These are phyloP conservation scores for Heterochromis multidens DNA, from an alignment of 2,113 vertebrate genomes.

Conservation along the genomic window DNA sequence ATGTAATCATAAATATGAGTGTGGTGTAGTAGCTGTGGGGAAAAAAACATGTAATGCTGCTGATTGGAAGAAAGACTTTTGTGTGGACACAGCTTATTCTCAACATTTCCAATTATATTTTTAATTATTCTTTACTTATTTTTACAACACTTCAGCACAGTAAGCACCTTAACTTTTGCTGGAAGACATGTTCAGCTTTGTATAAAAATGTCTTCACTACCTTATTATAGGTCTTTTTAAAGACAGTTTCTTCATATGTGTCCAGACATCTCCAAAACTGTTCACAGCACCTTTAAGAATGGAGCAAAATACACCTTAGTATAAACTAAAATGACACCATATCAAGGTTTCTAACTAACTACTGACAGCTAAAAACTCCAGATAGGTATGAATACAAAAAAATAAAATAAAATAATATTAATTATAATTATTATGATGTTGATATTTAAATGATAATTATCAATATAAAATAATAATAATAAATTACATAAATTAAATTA, in stretches of 20 bases:
- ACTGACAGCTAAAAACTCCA: background rate
- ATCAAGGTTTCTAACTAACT: background rate
- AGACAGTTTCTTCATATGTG: too few relatives aligned
- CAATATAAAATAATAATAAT: too few relatives aligned
- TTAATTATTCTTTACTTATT: background rate
- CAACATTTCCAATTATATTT: background rate
- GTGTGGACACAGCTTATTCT: background rate
- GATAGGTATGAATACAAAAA: too few relatives aligned
- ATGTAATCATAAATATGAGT: background rate
- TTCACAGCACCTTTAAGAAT: background rate
- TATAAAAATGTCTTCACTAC: too few relatives aligned
- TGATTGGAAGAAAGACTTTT: too few relatives aligned
- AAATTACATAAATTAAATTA: too few relatives aligned
- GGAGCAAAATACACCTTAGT: background rate
- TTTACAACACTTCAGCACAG: background rate
- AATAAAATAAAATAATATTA: too few relatives aligned
- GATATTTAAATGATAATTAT: too few relatives aligned
- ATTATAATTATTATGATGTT: too few relatives aligned
- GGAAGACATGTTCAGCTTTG: too few relatives aligned
- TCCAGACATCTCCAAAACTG: too few relatives aligned
- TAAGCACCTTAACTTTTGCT: background rate
- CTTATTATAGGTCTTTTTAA: background rate
- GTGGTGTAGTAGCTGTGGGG: background rate
- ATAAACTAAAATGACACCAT: background rate
- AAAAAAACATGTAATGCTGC: too few relatives aligned